phyloP scores from a whole-genome alignment of 2,888 invertebrate species.

The Cataglyphis livida region DNA sequence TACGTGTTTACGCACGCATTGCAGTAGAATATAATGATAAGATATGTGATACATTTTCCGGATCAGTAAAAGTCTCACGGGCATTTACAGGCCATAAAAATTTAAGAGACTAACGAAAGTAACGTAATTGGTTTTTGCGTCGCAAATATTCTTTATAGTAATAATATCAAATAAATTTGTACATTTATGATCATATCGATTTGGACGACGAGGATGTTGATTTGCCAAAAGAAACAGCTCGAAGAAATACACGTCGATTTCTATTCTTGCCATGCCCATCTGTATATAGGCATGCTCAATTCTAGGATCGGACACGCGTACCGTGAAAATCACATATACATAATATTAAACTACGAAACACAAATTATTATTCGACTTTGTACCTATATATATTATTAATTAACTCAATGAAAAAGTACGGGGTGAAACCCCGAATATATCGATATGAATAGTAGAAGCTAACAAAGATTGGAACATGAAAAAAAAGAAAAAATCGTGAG shows the following conservation, averaged over 20 bases:
- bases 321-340: constrained; percentile 73
- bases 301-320: constrained; percentile 76
- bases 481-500: background rate
- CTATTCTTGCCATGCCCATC: constrained; percentile 81
- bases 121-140: background rate
- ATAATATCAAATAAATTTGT: constrained; percentile 10
- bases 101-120: constrained; percentile 19
- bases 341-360: constrained; percentile 66
- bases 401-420: constrained; percentile 77
- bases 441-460: constrained; percentile 65
- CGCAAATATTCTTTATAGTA: constrained; percentile 4
- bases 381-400: constrained; percentile 82
- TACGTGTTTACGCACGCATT: background rate
- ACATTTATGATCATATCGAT: background rate
- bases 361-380: constrained; percentile 84
- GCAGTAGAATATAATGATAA: constrained; percentile 19
- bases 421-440: constrained; percentile 57
- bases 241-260: constrained; percentile 67
- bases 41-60: background rate
- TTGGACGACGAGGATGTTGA: constrained; percentile 10
- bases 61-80: background rate
- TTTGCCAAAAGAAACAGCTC: constrained; percentile 38
- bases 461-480: constrained; percentile 53
- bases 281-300: constrained; percentile 84
- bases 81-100: background rate